Percentiles rank a stretch among this genome's conserved stretches.
phyloP scores from a whole-genome alignment of 2,888 invertebrate genomes.

The Thecocarcelia acutangulata region DNA sequence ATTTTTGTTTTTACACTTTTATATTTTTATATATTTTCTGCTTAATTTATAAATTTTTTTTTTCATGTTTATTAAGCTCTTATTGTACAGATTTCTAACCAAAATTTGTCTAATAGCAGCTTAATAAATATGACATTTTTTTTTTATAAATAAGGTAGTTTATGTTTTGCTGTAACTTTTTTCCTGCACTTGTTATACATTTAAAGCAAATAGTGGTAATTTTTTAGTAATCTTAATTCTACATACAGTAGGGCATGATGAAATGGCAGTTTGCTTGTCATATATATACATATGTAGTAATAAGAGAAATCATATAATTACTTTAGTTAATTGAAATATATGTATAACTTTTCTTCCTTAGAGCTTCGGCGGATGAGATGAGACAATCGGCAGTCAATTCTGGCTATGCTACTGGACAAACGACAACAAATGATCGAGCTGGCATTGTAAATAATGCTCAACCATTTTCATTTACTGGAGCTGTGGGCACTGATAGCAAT shows the following conservation, averaged over 20 bases:
- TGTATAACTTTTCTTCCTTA: constrained; percentile 79
- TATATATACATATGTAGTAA: neutral
- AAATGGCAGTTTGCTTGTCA: neutral
- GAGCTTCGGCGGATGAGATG: constrained; percentile 91
- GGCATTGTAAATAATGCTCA: constrained; percentile 91
- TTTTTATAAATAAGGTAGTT: no score
- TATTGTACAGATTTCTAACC: no score
- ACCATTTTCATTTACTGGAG: constrained; percentile 88
- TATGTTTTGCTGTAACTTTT: no score
- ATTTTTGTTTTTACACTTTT: no score
- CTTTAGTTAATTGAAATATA: constrained; percentile 31
- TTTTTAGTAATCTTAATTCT: neutral
- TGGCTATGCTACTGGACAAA: constrained; percentile 72
- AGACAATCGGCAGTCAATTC: constrained; percentile 84
- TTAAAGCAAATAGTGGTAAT: no score
- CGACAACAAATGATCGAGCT: constrained; percentile 85
- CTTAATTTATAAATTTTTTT: no score
- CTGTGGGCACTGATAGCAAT: constrained; percentile 86
- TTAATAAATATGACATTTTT: no score
- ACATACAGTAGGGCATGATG: constrained; percentile 32
- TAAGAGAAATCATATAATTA: neutral
- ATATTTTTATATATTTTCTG: no score
- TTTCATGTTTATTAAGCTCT: no score
- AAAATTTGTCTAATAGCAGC: no score
- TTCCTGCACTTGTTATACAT: no score